Evolutionary conservation across 2,797 vertebrate species (phyloP).

Genomic region (Syndactyla subalaris): DNA sequence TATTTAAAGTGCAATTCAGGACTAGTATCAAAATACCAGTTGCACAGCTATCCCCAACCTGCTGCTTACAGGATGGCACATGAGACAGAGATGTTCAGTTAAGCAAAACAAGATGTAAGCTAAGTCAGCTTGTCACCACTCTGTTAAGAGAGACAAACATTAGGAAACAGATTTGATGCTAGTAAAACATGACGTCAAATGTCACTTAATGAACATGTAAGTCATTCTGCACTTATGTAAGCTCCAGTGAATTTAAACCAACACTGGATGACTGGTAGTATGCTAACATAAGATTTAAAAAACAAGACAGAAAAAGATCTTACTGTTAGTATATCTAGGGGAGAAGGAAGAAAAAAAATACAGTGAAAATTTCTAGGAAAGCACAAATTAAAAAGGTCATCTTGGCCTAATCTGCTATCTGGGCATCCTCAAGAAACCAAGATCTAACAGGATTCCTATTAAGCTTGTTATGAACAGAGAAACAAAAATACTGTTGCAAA

Average conservation of each 20-base stretch:
- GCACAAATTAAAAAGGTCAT: not conserved
- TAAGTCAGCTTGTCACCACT: not conserved
- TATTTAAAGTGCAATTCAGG: not conserved
- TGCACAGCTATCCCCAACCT: not conserved
- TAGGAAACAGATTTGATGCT: not conserved
- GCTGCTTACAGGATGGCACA: not conserved
- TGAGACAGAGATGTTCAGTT: not conserved
- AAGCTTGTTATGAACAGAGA: not conserved
- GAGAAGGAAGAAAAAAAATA: not conserved
- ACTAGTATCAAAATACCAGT: not conserved
- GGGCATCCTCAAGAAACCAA: not conserved
- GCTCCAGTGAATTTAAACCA: not conserved
- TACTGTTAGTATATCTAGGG: not conserved
- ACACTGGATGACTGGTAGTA: not conserved
- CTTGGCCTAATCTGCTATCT: not conserved
- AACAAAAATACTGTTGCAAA: not conserved
- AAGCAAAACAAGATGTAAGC: not conserved
- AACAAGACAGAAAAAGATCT: not conserved
- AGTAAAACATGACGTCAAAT: accelerated
- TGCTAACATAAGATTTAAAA: not conserved
- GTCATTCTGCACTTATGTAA: not conserved
- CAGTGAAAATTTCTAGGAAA: not conserved
- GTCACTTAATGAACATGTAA: not conserved
- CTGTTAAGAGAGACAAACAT: not conserved
- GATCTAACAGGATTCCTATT: not conserved